These are phyloP conservation scores for Eriosoma lanigerum DNA, from an alignment of 1,140 invertebrate genomes.

Conservation along the genomic window DNA sequence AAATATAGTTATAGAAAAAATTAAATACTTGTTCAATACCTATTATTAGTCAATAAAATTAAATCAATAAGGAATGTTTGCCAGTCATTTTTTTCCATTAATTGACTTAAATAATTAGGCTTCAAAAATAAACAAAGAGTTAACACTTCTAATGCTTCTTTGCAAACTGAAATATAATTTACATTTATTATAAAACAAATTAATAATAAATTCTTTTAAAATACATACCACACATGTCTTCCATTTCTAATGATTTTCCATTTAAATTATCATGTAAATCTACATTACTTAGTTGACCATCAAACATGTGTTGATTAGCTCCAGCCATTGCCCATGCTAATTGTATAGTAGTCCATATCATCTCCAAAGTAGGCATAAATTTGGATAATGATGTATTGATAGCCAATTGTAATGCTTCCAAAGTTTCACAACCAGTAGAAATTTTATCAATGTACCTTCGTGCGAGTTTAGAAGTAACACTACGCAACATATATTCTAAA, in stretches of 20 bases:
- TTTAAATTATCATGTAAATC: conserved; percentile 52
- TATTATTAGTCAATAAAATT: conserved; percentile 71
- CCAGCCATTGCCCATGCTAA: conserved; percentile 78
- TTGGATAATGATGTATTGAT: conserved; percentile 65
- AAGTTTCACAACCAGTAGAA: conserved; percentile 38
- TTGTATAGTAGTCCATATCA: conserved; percentile 71
- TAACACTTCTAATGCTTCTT: conserved; percentile 88
- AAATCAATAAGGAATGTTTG: conserved; percentile 86
- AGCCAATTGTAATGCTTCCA: conserved; percentile 59
- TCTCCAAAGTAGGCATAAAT: conserved; percentile 68
- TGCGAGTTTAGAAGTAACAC: conserved; percentile 74
- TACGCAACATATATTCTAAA: conserved; percentile 64
- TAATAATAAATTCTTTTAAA: conserved; percentile 23
- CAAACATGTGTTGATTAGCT: conserved; percentile 63
- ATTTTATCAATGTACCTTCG: conserved; percentile 69
- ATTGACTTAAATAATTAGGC: conserved; percentile 74
- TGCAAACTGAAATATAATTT: conserved; percentile 67
- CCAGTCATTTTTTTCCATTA: conserved; percentile 74
- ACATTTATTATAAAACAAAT: conserved; percentile 35
- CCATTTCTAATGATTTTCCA: conserved; percentile 58
- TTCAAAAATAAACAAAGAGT: conserved; percentile 81
- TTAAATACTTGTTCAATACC: conserved; percentile 54
- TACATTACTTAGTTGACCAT: conserved; percentile 54
- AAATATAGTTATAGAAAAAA: not conserved
- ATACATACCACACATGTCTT: conserved; percentile 61